phyloP scores from a whole-genome alignment of 2,113 vertebrate genomes.

The Lethenteron camtschaticum region DNA sequence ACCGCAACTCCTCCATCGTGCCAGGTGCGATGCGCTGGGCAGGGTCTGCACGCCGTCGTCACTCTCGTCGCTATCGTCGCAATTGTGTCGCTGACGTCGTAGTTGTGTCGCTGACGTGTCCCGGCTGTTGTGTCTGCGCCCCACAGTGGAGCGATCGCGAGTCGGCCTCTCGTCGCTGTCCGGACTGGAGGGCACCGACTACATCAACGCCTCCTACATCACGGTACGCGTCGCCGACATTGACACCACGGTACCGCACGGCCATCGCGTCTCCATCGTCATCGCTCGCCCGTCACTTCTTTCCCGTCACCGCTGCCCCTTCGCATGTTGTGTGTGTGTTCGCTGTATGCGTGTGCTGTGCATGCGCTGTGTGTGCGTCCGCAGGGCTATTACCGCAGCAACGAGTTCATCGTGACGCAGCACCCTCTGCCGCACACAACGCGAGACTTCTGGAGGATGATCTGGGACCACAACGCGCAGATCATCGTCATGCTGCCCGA shows the following conservation, averaged over 20 bases:
- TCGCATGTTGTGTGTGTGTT: too few relatives aligned
- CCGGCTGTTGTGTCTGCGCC: conserved; percentile 8
- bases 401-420: conserved; percentile 88
- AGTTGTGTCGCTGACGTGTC: too few relatives aligned
- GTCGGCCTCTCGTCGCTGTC: conserved; percentile 63
- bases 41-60: too few relatives aligned
- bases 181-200: conserved; percentile 76
- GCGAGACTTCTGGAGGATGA: conserved; percentile 95
- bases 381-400: conserved; percentile 73
- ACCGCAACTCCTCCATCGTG: conserved; percentile 71
- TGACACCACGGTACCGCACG: too few relatives aligned
- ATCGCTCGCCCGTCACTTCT: too few relatives aligned
- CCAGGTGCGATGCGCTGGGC: conserved; percentile 38
- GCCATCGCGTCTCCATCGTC: too few relatives aligned
- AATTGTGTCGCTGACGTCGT: too few relatives aligned
- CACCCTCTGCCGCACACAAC: conserved; percentile 81
- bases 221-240: conserved; percentile 41
- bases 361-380: neutral
- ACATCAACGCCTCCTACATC: conserved; percentile 92
- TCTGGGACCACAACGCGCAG: conserved; percentile 89
- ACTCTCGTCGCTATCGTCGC: too few relatives aligned
- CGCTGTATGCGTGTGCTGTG: too few relatives aligned
- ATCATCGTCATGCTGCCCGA: conserved; percentile 88
- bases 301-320: too few relatives aligned
- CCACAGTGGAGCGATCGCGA: conserved; percentile 57